Evolutionary conservation across 2,113 vertebrate genomes (phyloP).

Genomic region (Oryzias melastigma): DNA sequence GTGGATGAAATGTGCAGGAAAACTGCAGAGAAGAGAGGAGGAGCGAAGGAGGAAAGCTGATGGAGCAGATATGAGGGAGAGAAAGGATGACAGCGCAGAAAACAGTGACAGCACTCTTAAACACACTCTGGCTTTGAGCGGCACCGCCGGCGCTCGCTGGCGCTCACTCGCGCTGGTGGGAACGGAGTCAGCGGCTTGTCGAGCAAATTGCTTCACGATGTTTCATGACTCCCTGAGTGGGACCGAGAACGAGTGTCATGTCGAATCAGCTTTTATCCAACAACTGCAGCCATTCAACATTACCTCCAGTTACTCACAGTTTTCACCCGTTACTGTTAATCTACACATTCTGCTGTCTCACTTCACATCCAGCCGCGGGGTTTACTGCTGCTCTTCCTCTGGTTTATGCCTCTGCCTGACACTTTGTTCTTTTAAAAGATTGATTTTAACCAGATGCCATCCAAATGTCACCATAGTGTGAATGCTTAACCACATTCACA

Average conservation of each 20-base stretch:
- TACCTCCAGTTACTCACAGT: slow-evolving; percentile 36
- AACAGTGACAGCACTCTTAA: slow-evolving; percentile 13
- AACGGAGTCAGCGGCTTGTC: slow-evolving; percentile 30
- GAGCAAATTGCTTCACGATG: slow-evolving; percentile 23
- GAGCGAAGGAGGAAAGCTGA: background rate
- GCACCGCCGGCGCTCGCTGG: slow-evolving; percentile 29
- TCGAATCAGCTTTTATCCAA: slow-evolving; percentile 33
- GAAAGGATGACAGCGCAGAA: slow-evolving; percentile 22
- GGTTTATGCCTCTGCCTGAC: background rate
- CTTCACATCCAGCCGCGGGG: background rate
- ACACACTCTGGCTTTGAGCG: slow-evolving; percentile 16
- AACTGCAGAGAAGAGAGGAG: slow-evolving; percentile 3
- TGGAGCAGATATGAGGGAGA: background rate
- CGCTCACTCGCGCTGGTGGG: slow-evolving; percentile 23
- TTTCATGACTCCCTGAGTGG: slow-evolving; percentile 43
- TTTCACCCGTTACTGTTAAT: slow-evolving; percentile 31
- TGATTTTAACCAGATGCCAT: no score
- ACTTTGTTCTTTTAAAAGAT: background rate
- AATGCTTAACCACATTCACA: no score
- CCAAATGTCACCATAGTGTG: no score
- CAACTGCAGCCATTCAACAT: slow-evolving; percentile 6
- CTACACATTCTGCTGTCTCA: slow-evolving; percentile 10
- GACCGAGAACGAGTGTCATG: slow-evolving; percentile 25
- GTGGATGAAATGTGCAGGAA: slow-evolving; percentile 1
- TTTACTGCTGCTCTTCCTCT: slow-evolving; percentile 12